These are phyloP conservation scores for Arenaria interpres DNA, from an alignment of 2,113 vertebrate genomes.

Conservation along the genomic window DNA sequence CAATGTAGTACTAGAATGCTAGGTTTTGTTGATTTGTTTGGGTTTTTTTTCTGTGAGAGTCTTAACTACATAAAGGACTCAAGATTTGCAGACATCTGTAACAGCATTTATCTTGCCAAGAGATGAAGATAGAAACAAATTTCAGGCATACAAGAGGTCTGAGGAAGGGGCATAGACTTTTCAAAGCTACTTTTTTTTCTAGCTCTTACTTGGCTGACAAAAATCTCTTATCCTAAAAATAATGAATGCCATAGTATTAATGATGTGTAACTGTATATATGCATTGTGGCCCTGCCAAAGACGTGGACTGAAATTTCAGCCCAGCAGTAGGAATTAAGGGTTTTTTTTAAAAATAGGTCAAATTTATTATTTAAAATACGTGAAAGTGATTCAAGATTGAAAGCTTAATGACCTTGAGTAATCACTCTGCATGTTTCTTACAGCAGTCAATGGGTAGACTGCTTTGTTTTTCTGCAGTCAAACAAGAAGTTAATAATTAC, in stretches of 20 bases:
- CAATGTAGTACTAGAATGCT: background rate
- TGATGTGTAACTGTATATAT: background rate
- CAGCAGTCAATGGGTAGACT: background rate
- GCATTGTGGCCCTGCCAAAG: background rate
- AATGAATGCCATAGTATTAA: background rate
- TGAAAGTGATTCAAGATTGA: background rate
- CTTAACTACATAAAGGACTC: background rate
- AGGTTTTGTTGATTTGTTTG: background rate
- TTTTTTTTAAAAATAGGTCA: background rate
- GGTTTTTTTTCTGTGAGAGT: background rate
- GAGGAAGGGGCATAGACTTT: background rate
- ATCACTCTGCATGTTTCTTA: background rate
- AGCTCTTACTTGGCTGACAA: background rate
- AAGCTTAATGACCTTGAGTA: background rate
- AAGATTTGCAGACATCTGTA: background rate
- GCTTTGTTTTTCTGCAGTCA: background rate
- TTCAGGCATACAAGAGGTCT: background rate
- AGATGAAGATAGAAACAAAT: background rate
- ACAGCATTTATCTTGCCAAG: background rate
- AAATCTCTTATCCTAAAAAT: background rate
- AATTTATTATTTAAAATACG: background rate
- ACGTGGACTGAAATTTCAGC: background rate
- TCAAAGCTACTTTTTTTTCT: background rate
- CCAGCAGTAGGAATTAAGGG: background rate
- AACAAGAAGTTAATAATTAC: background rate